A percentile compares a stretch with the other conserved stretches of the same genome.
Conservation (phyloP, 2,888 invertebrate genomes). For the Tetranychus truncatus region DNA sequence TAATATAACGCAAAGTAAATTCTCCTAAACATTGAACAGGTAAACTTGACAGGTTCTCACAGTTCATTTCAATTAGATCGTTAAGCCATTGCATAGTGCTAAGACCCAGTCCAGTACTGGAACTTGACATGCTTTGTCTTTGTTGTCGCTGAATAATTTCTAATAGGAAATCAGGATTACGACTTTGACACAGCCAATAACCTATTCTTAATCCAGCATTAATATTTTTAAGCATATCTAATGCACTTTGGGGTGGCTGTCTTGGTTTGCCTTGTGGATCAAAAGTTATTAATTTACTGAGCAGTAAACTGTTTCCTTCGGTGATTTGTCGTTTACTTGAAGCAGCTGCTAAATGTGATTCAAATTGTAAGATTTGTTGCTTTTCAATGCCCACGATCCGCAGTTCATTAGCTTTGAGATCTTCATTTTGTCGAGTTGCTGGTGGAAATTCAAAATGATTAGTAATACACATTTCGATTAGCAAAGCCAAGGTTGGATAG, state of each 20-base stretch:
- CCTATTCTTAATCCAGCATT: slow-evolving; percentile 55
- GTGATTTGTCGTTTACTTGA: slow-evolving; percentile 69
- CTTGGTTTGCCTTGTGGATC: slow-evolving; percentile 46
- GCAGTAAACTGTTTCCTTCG: slow-evolving; percentile 64
- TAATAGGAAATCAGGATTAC: slow-evolving; percentile 75
- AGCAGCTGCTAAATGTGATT: slow-evolving; percentile 63
- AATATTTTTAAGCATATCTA: slow-evolving; percentile 58
- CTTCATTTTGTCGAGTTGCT: slow-evolving; percentile 44
- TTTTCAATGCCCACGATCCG: slow-evolving; percentile 52
- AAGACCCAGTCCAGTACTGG: not conserved
- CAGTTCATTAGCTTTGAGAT: slow-evolving; percentile 27
- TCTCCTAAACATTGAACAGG: slow-evolving; percentile 96
- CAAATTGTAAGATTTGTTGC: slow-evolving; percentile 65
- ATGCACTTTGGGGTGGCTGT: slow-evolving; percentile 52
- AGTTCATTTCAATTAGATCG: slow-evolving; percentile 74
- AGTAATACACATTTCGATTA: slow-evolving; percentile 93
- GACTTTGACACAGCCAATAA: slow-evolving; percentile 63
- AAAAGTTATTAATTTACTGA: slow-evolving; percentile 64
- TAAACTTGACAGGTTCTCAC: slow-evolving; percentile 65
- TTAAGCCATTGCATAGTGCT: slow-evolving; percentile 87
- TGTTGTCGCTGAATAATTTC: slow-evolving; percentile 69
- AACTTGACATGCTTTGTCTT: slow-evolving; percentile 30
- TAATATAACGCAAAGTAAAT: slow-evolving; percentile 46
- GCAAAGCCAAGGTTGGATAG: slow-evolving; percentile 68
- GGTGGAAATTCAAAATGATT: slow-evolving; percentile 56